A percentile compares a stretch with the other conserved stretches of the same genome.
Evolutionary conservation across 1,140 invertebrate species (phyloP).

Genomic region (Leptinotarsa texana): DNA sequence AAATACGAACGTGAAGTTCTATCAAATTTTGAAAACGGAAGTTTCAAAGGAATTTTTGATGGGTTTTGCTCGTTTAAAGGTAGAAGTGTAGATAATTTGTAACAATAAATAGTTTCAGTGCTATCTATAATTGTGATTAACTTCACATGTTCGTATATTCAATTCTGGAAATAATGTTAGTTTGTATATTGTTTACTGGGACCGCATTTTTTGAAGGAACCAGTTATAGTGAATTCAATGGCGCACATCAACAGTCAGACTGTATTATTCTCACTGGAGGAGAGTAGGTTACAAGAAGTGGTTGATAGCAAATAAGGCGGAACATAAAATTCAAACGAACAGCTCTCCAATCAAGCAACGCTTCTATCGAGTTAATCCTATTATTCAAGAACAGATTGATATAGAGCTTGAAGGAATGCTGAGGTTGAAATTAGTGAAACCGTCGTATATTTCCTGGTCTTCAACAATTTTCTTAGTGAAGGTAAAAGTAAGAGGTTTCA

Average conservation of each 20-base stretch:
- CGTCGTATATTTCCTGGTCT: constrained; percentile 4
- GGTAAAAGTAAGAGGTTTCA: background rate
- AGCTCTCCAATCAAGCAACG: constrained; percentile 1
- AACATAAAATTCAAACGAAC: background rate
- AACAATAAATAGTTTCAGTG: too few species aligned
- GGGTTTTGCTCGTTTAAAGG: too few species aligned
- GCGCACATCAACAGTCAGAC: background rate
- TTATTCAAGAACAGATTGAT: constrained; percentile 15
- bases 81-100: too few species aligned
- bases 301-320: background rate
- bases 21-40: too few species aligned
- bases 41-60: too few species aligned
- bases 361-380: background rate
- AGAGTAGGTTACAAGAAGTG: background rate
- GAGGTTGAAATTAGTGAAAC: background rate
- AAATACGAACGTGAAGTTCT: too few species aligned
- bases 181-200: too few species aligned
- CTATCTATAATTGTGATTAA: too few species aligned
- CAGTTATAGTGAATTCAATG: background rate
- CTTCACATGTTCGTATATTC: too few species aligned
- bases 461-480: constrained; percentile 5
- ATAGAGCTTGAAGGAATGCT: constrained; percentile 10
- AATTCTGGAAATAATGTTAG: too few species aligned
- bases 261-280: background rate
- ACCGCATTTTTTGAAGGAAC: background rate